Conservation (phyloP, 1,140 invertebrate species). For the Amyelois transitella region DNA sequence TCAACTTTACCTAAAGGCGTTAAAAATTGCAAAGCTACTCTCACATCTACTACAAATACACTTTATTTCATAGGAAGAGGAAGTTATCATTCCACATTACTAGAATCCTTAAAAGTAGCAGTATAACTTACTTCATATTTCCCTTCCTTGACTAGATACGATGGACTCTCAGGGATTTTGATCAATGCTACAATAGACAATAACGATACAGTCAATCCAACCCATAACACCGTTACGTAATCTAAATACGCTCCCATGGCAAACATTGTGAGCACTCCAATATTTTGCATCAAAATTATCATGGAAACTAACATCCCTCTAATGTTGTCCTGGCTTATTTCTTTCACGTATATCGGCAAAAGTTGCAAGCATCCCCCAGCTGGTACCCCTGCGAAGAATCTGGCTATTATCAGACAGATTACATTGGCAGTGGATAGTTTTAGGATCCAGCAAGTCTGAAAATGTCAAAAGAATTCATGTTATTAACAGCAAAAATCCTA, state of each 20-base stretch:
- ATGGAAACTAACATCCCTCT: constrained; percentile 76
- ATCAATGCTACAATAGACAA: constrained; percentile 20
- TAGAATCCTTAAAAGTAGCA: too few relatives aligned
- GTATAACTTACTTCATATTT: constrained; percentile 28
- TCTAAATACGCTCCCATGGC: constrained; percentile 72
- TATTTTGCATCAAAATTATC: constrained; percentile 69
- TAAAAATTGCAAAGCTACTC: not conserved
- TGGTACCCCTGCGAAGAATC: constrained; percentile 63
- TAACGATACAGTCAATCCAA: constrained; percentile 21
- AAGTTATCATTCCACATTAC: too few relatives aligned
- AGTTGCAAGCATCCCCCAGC: constrained; percentile 70
- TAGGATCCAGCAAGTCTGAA: constrained; percentile 52
- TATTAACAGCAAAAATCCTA: too few relatives aligned
- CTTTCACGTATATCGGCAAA: constrained; percentile 76
- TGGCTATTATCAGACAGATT: constrained; percentile 36
- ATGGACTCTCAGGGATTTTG: constrained; percentile 40
- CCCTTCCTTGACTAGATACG: constrained; percentile 35
- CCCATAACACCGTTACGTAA: constrained; percentile 50
- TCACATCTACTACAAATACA: too few relatives aligned
- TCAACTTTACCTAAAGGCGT: too few relatives aligned
- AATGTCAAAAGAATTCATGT: not conserved
- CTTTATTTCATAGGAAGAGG: too few relatives aligned
- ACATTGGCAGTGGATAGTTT: constrained; percentile 47
- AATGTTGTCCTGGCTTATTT: constrained; percentile 74
- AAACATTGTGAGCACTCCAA: constrained; percentile 76